Conservation (phyloP, 2,888 invertebrate species). For the Thymelicus acteon region DNA sequence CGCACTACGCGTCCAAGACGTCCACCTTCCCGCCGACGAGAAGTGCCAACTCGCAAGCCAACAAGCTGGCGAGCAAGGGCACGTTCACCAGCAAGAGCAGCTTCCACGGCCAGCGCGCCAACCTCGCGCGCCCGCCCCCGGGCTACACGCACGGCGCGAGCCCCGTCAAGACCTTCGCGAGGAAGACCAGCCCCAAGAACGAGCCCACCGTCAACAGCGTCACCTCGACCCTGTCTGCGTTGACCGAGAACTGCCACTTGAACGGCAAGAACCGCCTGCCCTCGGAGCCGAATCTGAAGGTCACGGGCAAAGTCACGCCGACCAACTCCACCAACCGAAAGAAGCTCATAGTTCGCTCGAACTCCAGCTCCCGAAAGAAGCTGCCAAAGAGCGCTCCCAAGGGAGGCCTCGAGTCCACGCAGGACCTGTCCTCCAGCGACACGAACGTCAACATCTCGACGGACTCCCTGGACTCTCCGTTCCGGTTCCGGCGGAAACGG, state of each 20-base stretch:
- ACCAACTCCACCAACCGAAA: conserved; percentile 63
- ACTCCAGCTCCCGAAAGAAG: conserved; percentile 74
- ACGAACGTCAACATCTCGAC: conserved; percentile 79
- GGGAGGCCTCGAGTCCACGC: conserved; percentile 63
- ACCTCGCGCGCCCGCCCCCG: conserved; percentile 68
- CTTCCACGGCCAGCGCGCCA: conserved; percentile 77
- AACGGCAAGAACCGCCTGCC: conserved; percentile 76
- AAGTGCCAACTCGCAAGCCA: conserved; percentile 73
- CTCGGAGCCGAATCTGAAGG: conserved; percentile 73
- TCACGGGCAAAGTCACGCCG: conserved; percentile 52
- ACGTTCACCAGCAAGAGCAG: conserved; percentile 71
- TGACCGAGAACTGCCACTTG: conserved; percentile 78
- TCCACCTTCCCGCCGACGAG: conserved; percentile 79
- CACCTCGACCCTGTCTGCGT: conserved; percentile 72
- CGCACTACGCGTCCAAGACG: conserved; percentile 73
- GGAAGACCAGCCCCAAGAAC: conserved; percentile 62
- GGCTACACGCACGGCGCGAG: conserved; percentile 70
- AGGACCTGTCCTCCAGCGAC: conserved; percentile 79
- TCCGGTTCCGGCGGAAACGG: conserved; percentile 75
- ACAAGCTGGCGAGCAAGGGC: conserved; percentile 61
- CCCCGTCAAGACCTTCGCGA: conserved; percentile 69
- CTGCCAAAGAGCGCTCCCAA: conserved; percentile 68
- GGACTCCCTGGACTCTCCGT: conserved; percentile 76
- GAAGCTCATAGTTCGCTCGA: conserved; percentile 74
- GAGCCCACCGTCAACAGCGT: conserved; percentile 68